These are phyloP conservation scores for Struthio camelus DNA, from an alignment of 2,113 vertebrate genomes.

Conservation along the genomic window DNA sequence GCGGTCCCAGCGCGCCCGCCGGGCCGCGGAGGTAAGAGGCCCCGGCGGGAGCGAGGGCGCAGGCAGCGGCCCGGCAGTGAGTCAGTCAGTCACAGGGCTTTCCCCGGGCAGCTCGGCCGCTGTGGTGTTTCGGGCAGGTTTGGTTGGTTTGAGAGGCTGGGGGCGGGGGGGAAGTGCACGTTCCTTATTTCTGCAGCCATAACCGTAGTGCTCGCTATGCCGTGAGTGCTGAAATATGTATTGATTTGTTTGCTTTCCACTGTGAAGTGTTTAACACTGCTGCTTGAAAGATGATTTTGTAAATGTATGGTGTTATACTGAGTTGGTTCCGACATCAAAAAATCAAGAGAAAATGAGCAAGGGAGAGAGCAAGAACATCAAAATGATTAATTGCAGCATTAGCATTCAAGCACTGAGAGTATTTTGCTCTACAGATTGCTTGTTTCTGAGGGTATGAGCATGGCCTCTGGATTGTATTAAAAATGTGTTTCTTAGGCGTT, in stretches of 20 bases:
- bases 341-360: slow-evolving; percentile 38
- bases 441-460: neutral
- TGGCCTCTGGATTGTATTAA: neutral
- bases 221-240: neutral
- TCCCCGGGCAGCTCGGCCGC: neutral
- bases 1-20: no score
- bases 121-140: neutral
- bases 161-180: no score
- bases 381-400: slow-evolving; percentile 66
- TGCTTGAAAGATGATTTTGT: slow-evolving; percentile 48
- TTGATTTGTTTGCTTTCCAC: slow-evolving; percentile 56
- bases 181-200: neutral
- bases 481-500: neutral
- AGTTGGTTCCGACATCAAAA: slow-evolving; percentile 39
- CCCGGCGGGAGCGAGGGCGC: no score
- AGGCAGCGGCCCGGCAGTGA: no score
- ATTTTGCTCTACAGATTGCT: neutral
- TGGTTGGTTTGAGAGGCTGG: neutral
- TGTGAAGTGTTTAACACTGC: slow-evolving; percentile 21
- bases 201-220: neutral
- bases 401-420: slow-evolving; percentile 18
- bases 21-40: no score
- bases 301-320: slow-evolving; percentile 1
- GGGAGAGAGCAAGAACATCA: slow-evolving; percentile 7
- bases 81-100: no score